These are phyloP conservation scores for Oncorhynchus keta DNA, from an alignment of 2,113 vertebrate genomes.

Conservation along the genomic window DNA sequence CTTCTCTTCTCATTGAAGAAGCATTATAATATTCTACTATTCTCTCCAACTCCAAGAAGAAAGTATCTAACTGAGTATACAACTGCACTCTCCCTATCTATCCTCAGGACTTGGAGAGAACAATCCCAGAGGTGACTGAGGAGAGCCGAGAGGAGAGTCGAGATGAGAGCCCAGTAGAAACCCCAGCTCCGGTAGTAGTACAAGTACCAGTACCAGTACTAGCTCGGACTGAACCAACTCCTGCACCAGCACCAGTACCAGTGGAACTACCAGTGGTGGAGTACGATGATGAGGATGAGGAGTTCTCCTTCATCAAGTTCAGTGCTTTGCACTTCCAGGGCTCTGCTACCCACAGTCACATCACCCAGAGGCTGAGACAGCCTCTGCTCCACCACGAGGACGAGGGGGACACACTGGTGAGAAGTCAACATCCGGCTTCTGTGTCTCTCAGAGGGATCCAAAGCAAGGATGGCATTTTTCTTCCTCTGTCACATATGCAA, in stretches of 20 bases:
- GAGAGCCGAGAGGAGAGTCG: neutral
- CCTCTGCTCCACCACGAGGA: slow-evolving; percentile 89
- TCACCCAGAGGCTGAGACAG: slow-evolving; percentile 72
- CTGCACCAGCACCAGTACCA: neutral
- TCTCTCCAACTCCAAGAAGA: too few relatives aligned
- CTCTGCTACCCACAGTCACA: slow-evolving; percentile 75
- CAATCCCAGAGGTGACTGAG: neutral
- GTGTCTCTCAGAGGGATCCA: neutral
- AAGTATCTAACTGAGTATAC: neutral
- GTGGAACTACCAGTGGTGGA: slow-evolving; percentile 3
- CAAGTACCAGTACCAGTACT: too few relatives aligned
- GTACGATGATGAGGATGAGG: slow-evolving; percentile 72
- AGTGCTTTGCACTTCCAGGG: slow-evolving; percentile 84
- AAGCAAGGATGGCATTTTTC: too few relatives aligned
- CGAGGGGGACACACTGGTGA: slow-evolving; percentile 81
- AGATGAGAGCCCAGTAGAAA: neutral
- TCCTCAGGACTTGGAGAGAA: slow-evolving; percentile 60
- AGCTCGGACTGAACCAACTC: neutral
- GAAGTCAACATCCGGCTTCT: neutral
- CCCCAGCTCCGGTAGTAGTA: neutral
- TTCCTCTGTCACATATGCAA: too few relatives aligned
- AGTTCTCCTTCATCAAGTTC: slow-evolving; percentile 86
- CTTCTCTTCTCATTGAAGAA: too few relatives aligned
- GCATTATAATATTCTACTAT: too few relatives aligned
- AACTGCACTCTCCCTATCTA: slow-evolving; percentile 22